Base-by-base conservation (phyloP, 2,797 vertebrate genomes). In the Semaprochilodus insignis region DNA sequence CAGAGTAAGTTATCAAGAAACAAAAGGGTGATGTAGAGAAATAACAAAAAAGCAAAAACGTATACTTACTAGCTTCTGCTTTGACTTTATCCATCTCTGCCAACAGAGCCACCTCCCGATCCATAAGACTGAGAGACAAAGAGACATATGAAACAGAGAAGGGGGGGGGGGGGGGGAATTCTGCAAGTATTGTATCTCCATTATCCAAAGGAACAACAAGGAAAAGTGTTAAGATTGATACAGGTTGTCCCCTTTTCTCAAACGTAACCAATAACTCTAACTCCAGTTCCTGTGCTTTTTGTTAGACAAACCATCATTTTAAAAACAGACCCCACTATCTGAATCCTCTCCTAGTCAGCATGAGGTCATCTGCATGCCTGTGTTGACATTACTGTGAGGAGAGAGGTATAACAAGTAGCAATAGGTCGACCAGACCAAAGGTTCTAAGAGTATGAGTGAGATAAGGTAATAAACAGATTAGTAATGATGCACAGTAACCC, bases 31-130 rank as follows among this genome's bases (percentile, higher is more conserved):
- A 65, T n/a, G n/a, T n/a, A n/a, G 17, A 36, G 15, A 34, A 21
- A 34, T 16, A 2, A 34, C 16, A 36, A 27, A 63, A 44, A 40
- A 17, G 19, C 14, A 40, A 19, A 48, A 25, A 44, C 17, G 55
- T 51, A 78, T 84, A 93, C 97, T 97, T 94, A 99, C 97, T 96
- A 88, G 98, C 95, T 92, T 98, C 97, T 48, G 97, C 97, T 94
- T 99, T 99, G 86, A 99, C 98, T 94, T 98, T 98, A 92, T 99
- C 98, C 97, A 99, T 98, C 89, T 99, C 97, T 2, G 87, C 93
- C 84, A 99, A 89, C 57, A 99, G 92, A 19, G 97, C 94, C 85
- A 99, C 98, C 91, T 99, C 98, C 83, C 97, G 95, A 91, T 99
- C 98, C 96, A 99, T 99, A 79, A 99, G 95, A 92, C 98, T 99